Base-by-base conservation (phyloP, 2,797 vertebrate genomes). In the Sarcoramphus papa region DNA sequence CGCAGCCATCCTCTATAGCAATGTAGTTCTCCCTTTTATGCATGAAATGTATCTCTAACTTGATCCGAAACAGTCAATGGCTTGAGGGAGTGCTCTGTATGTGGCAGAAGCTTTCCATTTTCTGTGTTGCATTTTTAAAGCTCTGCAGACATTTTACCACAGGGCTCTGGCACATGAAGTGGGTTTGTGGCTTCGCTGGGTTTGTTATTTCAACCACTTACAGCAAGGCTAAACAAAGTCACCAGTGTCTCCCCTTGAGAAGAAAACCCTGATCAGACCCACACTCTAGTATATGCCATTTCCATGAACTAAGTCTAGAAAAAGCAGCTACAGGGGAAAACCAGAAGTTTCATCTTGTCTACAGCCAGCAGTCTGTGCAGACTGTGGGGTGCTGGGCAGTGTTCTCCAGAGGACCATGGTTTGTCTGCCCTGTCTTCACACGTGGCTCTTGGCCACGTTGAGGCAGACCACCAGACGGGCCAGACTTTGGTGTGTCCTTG, bases 181-280 rank as follows among this genome's bases (percentile, higher is more conserved):
- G 56, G 27, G 24, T 70, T 64, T 92, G 67, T 72, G 72, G 74
- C 64, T 91, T 93, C 1, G 0, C 33, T 74, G 64, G 27, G 43
- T 89, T 92, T 95, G 51, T 92, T 90, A 85, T 94, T 95, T 62
- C 88, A 92, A 53, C 33, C 50, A 37, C 68, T 91, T 76, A 48
- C 8, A 62, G 57, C 84, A 94, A 85, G 23, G 78, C 64, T 95
- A 80, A 93, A 93, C 84, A 93, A 91, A 93, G 75, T 75, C 67
- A 89, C 53, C 57, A 73, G 54, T 74, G 59, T 86, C 22, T 87
- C 18, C 37, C 41, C 60, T 59, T 22, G 19, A 74, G 88, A 89
- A 89, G 60, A 88, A 86, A 91, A 19, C 25, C 77, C 65, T 85
- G 51, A 74, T 92, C 77, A 80, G 64, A 45, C 56, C 27, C 50